phyloP scores from a whole-genome alignment of 2,797 vertebrate species.

The Eulemur rubriventer region DNA sequence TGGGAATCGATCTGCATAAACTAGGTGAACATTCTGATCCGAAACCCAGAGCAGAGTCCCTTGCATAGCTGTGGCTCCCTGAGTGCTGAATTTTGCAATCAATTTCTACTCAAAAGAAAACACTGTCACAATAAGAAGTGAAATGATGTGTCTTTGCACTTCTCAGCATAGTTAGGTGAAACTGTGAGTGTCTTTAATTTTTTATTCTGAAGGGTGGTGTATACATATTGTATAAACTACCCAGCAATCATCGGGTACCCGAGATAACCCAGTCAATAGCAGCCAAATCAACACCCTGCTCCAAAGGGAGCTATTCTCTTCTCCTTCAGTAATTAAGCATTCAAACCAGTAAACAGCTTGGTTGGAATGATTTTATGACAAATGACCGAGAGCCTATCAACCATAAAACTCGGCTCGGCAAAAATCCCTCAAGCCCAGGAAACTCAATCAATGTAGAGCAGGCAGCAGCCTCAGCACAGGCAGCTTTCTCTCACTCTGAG shows the following conservation, averaged over 20 bases:
- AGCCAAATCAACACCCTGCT: background rate
- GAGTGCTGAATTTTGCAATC: background rate
- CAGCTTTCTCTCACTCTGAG: constrained; percentile 54
- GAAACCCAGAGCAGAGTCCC: background rate
- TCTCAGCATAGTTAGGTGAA: background rate
- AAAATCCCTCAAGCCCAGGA: constrained; percentile 81
- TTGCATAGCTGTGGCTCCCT: background rate
- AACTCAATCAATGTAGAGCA: constrained; percentile 84
- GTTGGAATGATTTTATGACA: constrained; percentile 87
- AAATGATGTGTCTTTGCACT: background rate
- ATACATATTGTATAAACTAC: background rate
- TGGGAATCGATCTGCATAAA: constrained; percentile 21
- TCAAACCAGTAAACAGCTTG: constrained; percentile 83
- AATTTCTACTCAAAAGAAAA: constrained; percentile 42
- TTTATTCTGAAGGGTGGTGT: background rate
- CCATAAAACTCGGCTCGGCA: constrained; percentile 80
- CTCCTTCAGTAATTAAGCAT: constrained; percentile 86
- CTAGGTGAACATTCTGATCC: background rate
- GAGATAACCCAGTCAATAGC: background rate
- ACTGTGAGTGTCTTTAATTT: background rate
- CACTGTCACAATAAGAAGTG: background rate
- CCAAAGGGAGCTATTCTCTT: constrained; percentile 11
- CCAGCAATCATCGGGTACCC: rapidly evolving
- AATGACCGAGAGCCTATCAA: constrained; percentile 85
- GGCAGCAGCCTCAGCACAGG: constrained; percentile 41